These are phyloP conservation scores for Apodemia hepburni DNA, from an alignment of 2,888 invertebrate species.

Conservation along the genomic window DNA sequence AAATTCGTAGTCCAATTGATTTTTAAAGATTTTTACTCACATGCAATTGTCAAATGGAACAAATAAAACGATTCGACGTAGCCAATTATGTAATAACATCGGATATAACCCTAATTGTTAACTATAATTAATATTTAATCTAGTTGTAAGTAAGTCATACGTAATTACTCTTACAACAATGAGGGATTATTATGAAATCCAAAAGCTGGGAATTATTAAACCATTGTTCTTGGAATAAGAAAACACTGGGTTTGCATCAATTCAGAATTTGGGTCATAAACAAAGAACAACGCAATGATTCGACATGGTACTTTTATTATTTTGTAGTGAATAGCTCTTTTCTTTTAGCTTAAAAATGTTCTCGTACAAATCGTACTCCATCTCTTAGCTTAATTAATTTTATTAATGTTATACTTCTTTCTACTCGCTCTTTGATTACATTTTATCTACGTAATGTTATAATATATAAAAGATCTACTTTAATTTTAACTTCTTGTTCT, in stretches of 20 bases:
- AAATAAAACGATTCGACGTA: background rate
- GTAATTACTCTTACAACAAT: background rate
- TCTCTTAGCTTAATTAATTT: background rate
- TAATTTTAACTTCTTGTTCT: too few relatives aligned
- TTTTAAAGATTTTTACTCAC: too few relatives aligned
- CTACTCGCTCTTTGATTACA: too few relatives aligned
- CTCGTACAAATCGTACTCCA: background rate
- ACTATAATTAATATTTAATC: background rate
- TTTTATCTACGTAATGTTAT: too few relatives aligned
- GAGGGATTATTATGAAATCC: constrained; percentile 9
- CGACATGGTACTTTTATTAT: background rate
- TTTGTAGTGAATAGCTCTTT: background rate
- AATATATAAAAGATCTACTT: too few relatives aligned
- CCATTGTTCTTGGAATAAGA: constrained; percentile 15
- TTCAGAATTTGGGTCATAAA: constrained; percentile 10
- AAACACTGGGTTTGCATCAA: constrained; percentile 10
- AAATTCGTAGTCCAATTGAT: too few relatives aligned
- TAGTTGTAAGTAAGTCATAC: background rate
- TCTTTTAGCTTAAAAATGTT: background rate
- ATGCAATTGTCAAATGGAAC: too few relatives aligned
- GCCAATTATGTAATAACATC: too few relatives aligned
- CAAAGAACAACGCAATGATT: constrained; percentile 9
- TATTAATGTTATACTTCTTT: background rate
- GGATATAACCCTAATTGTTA: background rate
- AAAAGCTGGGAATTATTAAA: constrained; percentile 12